Conservation (phyloP, 2,888 invertebrate genomes). For the Dicranocentrus wangi region DNA sequence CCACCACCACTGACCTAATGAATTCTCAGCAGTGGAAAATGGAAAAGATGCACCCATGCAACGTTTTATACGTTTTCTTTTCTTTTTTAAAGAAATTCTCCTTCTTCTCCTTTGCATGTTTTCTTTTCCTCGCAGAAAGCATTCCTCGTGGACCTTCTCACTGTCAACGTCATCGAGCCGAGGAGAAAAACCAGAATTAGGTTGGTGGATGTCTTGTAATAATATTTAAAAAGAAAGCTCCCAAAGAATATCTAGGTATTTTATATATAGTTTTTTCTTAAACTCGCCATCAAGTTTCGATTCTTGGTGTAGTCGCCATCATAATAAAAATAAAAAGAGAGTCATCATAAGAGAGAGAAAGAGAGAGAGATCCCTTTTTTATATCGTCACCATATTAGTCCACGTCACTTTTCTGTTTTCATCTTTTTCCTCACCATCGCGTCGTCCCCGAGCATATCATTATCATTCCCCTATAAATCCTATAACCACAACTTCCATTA, state of each 20-base stretch:
- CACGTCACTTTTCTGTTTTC: constrained; percentile 38
- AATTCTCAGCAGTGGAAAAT: constrained; percentile 7
- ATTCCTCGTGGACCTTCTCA: neutral
- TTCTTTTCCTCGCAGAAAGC: neutral
- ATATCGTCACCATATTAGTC: constrained; percentile 52
- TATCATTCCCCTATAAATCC: constrained; percentile 15
- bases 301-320: neutral
- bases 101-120: neutral
- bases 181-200: constrained; percentile 27
- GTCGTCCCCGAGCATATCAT: constrained; percentile 33
- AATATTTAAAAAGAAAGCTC: neutral
- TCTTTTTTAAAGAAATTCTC: neutral
- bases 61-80: too few relatives aligned
- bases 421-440: constrained; percentile 14
- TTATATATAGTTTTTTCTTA: neutral
- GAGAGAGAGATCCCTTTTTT: constrained; percentile 36
- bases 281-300: constrained; percentile 7
- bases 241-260: neutral
- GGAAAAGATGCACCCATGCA: constrained; percentile 16
- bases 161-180: constrained; percentile 24
- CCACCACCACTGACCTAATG: constrained; percentile 13
- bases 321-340: too few relatives aligned
- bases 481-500: neutral
- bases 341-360: constrained; percentile 22
- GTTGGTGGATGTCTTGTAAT: constrained; percentile 5